Evolutionary conservation across 2,888 invertebrate genomes (phyloP).

Genomic region (Cephus nigrinus): DNA sequence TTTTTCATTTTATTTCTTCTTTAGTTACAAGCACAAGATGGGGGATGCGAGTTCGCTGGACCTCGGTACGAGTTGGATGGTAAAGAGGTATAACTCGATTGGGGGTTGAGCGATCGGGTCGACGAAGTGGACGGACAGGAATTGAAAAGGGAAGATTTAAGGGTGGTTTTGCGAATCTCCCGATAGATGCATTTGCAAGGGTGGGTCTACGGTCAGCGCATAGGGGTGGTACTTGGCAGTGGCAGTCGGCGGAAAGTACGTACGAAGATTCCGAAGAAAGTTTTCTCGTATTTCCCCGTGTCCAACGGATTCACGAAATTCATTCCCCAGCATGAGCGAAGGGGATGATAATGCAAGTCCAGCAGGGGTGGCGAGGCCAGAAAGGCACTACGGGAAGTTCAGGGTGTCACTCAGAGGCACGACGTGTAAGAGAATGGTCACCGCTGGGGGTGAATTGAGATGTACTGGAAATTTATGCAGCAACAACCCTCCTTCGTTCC

Average conservation of each 20-base stretch:
- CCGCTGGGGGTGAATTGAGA: slow-evolving; percentile 60
- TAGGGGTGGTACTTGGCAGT: neutral
- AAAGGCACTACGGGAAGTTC: slow-evolving; percentile 27
- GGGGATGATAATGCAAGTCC: slow-evolving; percentile 47
- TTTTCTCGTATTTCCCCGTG: neutral
- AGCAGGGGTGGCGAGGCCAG: slow-evolving; percentile 33
- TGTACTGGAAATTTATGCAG: slow-evolving; percentile 61
- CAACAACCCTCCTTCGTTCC: slow-evolving; percentile 45
- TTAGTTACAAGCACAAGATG: neutral
- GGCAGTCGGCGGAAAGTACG: neutral
- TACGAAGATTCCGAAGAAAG: neutral
- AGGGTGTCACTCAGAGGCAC: slow-evolving; percentile 44
- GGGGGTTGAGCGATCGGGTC: neutral
- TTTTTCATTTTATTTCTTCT: neutral
- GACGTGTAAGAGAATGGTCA: slow-evolving; percentile 48
- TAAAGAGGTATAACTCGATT: neutral
- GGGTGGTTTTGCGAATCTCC: neutral
- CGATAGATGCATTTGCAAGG: neutral
- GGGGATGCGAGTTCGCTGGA: neutral
- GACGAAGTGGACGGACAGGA: neutral
- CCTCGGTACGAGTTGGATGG: neutral
- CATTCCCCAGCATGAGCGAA: slow-evolving; percentile 19
- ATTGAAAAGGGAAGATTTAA: neutral
- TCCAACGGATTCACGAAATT: slow-evolving; percentile 9
- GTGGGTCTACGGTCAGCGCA: neutral